Base-by-base conservation (phyloP, 2,888 invertebrate genomes). In the Cataglyphis livida region DNA sequence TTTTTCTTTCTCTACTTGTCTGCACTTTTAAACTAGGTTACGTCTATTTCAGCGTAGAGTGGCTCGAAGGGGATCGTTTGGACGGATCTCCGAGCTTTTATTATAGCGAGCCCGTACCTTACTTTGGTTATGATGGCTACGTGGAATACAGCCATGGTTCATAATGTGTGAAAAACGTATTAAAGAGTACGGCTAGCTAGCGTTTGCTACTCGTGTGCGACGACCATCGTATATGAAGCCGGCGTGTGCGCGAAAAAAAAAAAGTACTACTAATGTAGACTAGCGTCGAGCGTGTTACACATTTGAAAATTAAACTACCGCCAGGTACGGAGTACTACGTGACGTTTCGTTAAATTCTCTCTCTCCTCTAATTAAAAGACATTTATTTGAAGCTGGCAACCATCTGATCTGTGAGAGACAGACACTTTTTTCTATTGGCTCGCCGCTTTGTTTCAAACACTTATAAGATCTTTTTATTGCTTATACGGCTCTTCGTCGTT, bases 21-120 rank as follows among this genome's bases (percentile, higher is more conserved):
- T 28, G 61, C 59, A 54, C 48, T 81, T 76, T 62, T 32, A 79
- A 87, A 88, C 65, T 88, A 71, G 86, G 82, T 88, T 83, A 83
- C 68, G 83, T 84, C 79, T 70, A 83, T 81, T 84, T 71, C 51
- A 51, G 78, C 68, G 76, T 84, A 94, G 93, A 91, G 95, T 65
- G 96, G 96, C 21, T 93, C 97, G 73, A 95, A 96, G 92, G 96
- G 96, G 25, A 96, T 97, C 62, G 96, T 97, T n/a, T 96, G 96
- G 94, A 96, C 96, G n/a, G 95, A 95, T 38, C 91, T 96, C 41
- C 96, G 96, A 84, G 96, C 96, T 66, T 94, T 96, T 41, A 95
- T 96, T 1, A 95, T 95, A 88, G 91, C 95, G 54, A 95, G 95
- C 3, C 95, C 96, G 75, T 93, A 95, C 81, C 84, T 96, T 25